Conservation (phyloP, 92 coral and sea anemone species). For the Zoanthus sansibaricus region DNA sequence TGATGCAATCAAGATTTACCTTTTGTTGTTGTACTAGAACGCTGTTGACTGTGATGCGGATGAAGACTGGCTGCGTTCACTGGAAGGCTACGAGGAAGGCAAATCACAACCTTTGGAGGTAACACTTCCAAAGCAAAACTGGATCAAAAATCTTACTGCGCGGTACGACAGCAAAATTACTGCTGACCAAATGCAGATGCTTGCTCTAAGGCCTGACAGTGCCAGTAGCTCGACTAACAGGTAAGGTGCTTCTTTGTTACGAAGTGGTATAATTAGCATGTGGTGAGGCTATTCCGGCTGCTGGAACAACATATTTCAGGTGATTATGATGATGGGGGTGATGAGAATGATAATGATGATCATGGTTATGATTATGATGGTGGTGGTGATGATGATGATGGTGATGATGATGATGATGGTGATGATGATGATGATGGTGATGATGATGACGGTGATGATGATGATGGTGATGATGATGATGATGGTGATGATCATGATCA, state of each 20-base stretch:
- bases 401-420: not conserved
- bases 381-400: not conserved
- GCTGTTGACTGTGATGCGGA: constrained; percentile 75
- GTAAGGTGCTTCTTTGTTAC: not conserved
- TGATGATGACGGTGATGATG: too few species aligned
- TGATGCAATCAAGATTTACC: too few species aligned
- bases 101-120: constrained; percentile 79
- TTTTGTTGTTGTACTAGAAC: constrained; percentile 24
- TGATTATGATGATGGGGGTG: not conserved
- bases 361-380: not conserved
- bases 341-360: not conserved
- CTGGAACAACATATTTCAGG: too few species aligned
- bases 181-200: constrained; percentile 7
- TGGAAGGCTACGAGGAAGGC: constrained; percentile 70
- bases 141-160: constrained; percentile 59
- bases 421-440: not conserved
- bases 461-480: not conserved
- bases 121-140: constrained; percentile 82
- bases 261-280: too few species aligned
- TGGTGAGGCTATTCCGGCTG: too few species aligned
- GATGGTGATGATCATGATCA: too few species aligned
- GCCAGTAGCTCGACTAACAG: not conserved
- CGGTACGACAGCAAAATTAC: constrained; percentile 6
- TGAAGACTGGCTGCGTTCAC: constrained; percentile 59
- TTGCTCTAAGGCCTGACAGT: constrained; percentile 8